Evolutionary conservation across 2,888 invertebrate genomes (phyloP).

Genomic region (Acanthopleura granulata): DNA sequence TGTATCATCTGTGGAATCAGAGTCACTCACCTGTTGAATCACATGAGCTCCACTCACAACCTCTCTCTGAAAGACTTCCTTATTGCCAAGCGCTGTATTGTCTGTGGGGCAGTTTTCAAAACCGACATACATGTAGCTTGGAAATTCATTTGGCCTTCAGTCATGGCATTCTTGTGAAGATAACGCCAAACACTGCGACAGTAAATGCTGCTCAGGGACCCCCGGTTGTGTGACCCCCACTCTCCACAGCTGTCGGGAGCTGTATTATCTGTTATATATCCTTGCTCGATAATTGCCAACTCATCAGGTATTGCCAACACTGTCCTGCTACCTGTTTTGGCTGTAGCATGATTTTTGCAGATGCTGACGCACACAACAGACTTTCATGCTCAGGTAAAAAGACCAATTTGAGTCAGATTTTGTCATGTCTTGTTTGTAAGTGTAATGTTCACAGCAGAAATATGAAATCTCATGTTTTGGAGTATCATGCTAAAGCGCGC

Average conservation of each 20-base stretch:
- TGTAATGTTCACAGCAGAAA: background rate
- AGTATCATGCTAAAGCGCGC: conserved; percentile 53
- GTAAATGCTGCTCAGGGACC: background rate
- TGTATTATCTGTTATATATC: conserved; percentile 60
- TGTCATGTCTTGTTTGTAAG: background rate
- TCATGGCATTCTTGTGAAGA: conserved; percentile 55
- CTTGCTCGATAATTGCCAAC: conserved; percentile 57
- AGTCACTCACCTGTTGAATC: conserved; percentile 83
- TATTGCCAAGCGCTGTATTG: conserved; percentile 53
- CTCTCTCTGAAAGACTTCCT: conserved; percentile 80
- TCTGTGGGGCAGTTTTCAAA: conserved; percentile 53
- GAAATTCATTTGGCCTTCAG: conserved; percentile 54
- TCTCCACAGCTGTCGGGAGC: too few species aligned
- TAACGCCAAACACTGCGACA: conserved; percentile 6
- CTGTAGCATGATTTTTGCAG: conserved; percentile 61
- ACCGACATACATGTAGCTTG: conserved; percentile 42
- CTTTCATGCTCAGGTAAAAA: conserved; percentile 53
- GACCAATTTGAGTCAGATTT: conserved; percentile 19
- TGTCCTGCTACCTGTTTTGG: conserved; percentile 58
- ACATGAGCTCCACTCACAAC: conserved; percentile 92
- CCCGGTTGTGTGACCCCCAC: too few species aligned
- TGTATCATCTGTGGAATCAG: conserved; percentile 45
- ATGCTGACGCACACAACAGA: conserved; percentile 41
- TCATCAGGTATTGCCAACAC: conserved; percentile 57
- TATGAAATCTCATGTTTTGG: conserved; percentile 35